A percentile compares a stretch with the other conserved stretches of the same genome.
These are phyloP conservation scores for Carollia perspicillata DNA, from an alignment of 2,113 vertebrate genomes.

Conservation along the genomic window DNA sequence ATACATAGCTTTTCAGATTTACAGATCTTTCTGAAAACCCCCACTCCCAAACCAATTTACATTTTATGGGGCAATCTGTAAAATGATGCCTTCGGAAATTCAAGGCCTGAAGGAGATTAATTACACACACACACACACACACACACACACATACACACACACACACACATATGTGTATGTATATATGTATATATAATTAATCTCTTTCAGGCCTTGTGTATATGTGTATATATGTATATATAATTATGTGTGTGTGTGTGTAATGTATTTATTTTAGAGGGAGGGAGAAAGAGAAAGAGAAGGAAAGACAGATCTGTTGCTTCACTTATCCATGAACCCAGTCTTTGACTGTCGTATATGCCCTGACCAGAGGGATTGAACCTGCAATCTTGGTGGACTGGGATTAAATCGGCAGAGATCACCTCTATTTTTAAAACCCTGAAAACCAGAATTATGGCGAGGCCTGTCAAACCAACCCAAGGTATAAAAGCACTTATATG, in stretches of 20 bases:
- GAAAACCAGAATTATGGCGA: not conserved
- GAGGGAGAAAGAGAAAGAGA: no score
- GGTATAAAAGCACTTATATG: not conserved
- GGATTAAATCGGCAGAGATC: not conserved
- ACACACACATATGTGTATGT: no score
- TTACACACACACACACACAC: not conserved
- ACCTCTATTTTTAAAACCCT: not conserved
- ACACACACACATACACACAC: not conserved
- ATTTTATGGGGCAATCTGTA: not conserved
- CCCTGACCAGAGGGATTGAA: no score
- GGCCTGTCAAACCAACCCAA: not conserved
- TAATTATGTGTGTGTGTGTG: no score
- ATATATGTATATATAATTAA: no score
- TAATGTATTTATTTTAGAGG: no score
- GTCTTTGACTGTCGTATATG: no score
- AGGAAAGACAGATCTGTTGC: no score
- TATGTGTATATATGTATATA: no score
- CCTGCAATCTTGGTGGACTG: no score
- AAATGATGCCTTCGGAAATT: not conserved
- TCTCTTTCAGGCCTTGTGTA: no score
- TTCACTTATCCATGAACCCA: no score
- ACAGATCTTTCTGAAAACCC: not conserved
- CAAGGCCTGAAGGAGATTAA: not conserved
- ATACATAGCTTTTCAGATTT: not conserved
- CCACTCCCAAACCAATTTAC: not conserved